Base-by-base conservation (phyloP, 2,888 invertebrate species). In the Chymomyza fuscimana region DNA sequence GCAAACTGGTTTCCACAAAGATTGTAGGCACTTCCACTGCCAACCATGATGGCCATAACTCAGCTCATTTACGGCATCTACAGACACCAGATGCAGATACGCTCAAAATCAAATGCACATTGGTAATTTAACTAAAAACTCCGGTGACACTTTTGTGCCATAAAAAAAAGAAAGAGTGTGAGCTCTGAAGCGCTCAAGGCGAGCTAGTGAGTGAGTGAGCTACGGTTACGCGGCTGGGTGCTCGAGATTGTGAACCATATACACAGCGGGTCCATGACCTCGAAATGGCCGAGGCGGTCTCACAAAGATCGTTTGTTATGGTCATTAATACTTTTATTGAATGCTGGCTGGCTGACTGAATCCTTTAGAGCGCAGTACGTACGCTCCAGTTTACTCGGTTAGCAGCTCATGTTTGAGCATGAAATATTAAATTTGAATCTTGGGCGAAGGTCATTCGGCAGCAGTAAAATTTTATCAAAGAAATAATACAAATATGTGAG, bases 241-340 rank as follows among this genome's bases (percentile, higher is more conserved):
- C 75, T 29, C 12, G 40, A 46, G 75, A 74, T n/a, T 7, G 65
- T 65, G 89, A 74, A 88, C 90, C 74, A 88, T 82, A 90, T 89
- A 87, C 88, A 32, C 89, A 84, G 86, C 87, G 77, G 81, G 84
- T 22, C 61, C 54, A 72, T 69, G 73, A 75, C 68, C 29, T 54
- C 29, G 58, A 29, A 54, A 54, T 54, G 19, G 54, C 54, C 54
- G 16, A 54, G 16, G 16, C 54, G 54, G 69, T 58, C 70, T 65
- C 76, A 82, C 76, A 86, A 87, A 81, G 81, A 69, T 64, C 74
- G 72, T 84, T 89, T 88, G 83, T 81, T 86, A 83, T 89, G 88
- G 82, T 83, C 88, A 88, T 90, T 90, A 86, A 88, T 86, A 79
- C 82, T 89, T 89, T 90, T 89, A 90, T 88, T 80, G 81, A 77